Base-by-base conservation (phyloP, 2,113 vertebrate genomes). In the Enhydra lutris region DNA sequence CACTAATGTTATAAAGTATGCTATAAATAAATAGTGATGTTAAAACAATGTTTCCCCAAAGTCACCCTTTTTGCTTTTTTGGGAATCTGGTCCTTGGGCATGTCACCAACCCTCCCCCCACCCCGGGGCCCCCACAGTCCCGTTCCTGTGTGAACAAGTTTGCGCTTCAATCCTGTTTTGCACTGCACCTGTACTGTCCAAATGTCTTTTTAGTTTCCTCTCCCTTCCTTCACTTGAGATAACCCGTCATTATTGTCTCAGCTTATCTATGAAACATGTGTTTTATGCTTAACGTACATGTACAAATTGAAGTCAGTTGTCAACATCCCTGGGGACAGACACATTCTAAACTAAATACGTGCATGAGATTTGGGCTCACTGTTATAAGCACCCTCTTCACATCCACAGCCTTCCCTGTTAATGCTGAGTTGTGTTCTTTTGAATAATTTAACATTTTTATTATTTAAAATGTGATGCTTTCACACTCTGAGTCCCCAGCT, bases 381-480 rank as follows among this genome's bases (percentile, higher is more conserved):
- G 86, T 29, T 18, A 8, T 26, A 24, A 61, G 31, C 5, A 21
- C 6, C 1, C 92, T 79, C 29, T 73, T 47, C 21, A 42, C 50
- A 74, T 63, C 80, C 50, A 26, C 57, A 71, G 31, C n/a, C 31
- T 10, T 10, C 14, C 8, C 47, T 13, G 21, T 73, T 78, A 69
- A 61, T 3, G 29, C 78, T 59, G 34, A 95, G 76, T 20, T 45
- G 55, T 31, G 57, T 89, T 55, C 78, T 47, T 87, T 91, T 65
- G 45, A 95, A 79, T 73, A 86, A 95, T 13, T 88, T 26, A 65
- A 73, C 0, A 2, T 21, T 67, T 89, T 73, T 89, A 67, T 90
- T 73, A 91, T 97, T 97, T 67, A 82, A 83, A 89, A 91, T 69
- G 79, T 59, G 73, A 69, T 47, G 3, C 9, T 23, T 34, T 91